Evolutionary conservation across 2,888 invertebrate species (phyloP), one percentile per base, ranked within the genome.

Genomic region (Cataglyphis livida): DNA sequence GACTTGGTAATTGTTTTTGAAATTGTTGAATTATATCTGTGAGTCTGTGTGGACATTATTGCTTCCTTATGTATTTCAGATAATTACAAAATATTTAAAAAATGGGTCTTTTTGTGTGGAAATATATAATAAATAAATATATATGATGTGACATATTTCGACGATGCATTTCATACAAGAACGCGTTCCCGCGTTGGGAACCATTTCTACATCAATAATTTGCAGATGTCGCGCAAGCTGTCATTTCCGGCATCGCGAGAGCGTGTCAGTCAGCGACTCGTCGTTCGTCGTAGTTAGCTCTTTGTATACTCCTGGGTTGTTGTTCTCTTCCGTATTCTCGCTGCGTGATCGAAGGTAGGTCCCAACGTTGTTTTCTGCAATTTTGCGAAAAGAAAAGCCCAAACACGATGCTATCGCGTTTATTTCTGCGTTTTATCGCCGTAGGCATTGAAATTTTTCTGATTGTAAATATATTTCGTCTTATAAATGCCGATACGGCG

Each of bases 301-400:
- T 41, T 10, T 5, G 5, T 18, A n/a, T 51, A 51, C 1, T 51
- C 7, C 51, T n/a, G 51, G 51, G 18, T 57, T 10, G 10, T 54
- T 21, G 21, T 57, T 15, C n/a, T 9, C 5, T 74, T 61, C 5
- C 61, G n/a, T 41, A 28, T 48, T 61, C 21, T 62, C 0, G 2
- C 6, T 28, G 44, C 21, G 32, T 48, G 35, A 21, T 74, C 15
- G 6, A 32, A 62, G 74, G 74, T 74, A 44, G 5, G 74, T 32
- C 6, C 0, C n/a, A 10, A 0, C n/a, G 15, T n/a, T 3, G 12
- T 61, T 62, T 62, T 62, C 15, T 18, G 4, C 7, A 74, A 74
- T 48, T 74, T 48, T 21, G 9, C 18, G 3, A 32, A n/a, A 9
- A 74, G 6, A 62, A 15, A 15, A 0, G 28, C 48, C 48, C 25